Conservation (phyloP, 1,140 invertebrate genomes). For the Caerostris darwini region DNA sequence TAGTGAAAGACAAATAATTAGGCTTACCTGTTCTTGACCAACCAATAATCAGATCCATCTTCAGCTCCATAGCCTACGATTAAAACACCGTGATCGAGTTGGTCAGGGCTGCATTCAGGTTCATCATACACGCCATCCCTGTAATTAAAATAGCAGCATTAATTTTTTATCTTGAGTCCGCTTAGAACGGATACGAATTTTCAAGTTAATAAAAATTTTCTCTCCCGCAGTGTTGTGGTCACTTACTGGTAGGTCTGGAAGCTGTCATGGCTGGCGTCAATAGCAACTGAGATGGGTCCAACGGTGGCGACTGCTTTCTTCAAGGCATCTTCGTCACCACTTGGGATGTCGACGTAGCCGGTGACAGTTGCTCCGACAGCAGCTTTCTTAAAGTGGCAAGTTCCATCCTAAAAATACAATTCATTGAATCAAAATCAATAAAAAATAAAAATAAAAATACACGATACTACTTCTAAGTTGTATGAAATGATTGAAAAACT, state of each 20-base stretch:
- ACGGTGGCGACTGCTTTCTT: slow-evolving; percentile 83
- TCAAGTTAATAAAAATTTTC: too few relatives aligned
- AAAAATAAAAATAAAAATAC: too few relatives aligned
- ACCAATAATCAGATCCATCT: slow-evolving; percentile 88
- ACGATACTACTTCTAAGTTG: too few relatives aligned
- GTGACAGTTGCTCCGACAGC: slow-evolving; percentile 82
- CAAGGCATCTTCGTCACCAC: slow-evolving; percentile 81
- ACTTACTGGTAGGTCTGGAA: slow-evolving; percentile 88
- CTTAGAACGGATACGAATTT: too few relatives aligned
- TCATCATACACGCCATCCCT: slow-evolving; percentile 86
- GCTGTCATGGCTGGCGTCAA: slow-evolving; percentile 84
- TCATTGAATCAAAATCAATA: too few relatives aligned
- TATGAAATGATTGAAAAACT: too few relatives aligned
- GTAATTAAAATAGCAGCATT: too few relatives aligned
- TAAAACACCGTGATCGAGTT: slow-evolving; percentile 94
- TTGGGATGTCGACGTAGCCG: slow-evolving; percentile 71
- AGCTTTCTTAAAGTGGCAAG: slow-evolving; percentile 87
- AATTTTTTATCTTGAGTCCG: too few relatives aligned
- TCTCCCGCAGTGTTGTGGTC: not conserved
- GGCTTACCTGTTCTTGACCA: slow-evolving; percentile 91
- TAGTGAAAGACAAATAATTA: too few relatives aligned
- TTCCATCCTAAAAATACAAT: slow-evolving; percentile 73
- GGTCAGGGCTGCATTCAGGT: slow-evolving; percentile 86
- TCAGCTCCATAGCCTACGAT: slow-evolving; percentile 90
- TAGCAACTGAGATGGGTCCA: slow-evolving; percentile 85